Evolutionary conservation across 2,113 vertebrate genomes (phyloP).

Genomic region (Cinclus mexicanus): DNA sequence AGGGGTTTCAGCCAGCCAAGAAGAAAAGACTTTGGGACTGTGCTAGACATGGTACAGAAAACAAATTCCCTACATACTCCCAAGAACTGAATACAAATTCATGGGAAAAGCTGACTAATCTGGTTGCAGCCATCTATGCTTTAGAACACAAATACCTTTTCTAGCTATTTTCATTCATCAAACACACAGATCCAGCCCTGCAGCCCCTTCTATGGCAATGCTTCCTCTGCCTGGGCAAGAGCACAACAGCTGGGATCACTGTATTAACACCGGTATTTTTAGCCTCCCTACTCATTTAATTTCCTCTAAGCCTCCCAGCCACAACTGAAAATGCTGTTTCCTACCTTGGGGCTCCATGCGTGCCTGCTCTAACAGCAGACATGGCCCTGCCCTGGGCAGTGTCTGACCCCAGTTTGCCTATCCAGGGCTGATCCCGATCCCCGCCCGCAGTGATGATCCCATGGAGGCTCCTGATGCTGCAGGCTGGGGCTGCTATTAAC

Average conservation of each 20-base stretch:
- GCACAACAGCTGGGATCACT: not conserved
- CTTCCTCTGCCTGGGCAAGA: not conserved
- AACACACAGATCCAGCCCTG: not conserved
- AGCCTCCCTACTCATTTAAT: not conserved
- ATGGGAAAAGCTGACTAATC: not conserved
- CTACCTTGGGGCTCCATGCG: not conserved
- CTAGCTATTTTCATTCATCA: constrained; percentile 31
- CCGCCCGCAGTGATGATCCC: not conserved
- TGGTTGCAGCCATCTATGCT: not conserved
- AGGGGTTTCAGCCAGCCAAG: not conserved
- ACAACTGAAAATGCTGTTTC: not conserved
- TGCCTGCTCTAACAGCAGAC: not conserved
- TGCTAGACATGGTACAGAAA: not conserved
- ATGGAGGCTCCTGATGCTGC: fast-evolving
- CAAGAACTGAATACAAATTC: not conserved
- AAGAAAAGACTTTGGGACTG: not conserved
- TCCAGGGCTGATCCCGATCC: not conserved
- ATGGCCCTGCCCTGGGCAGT: not conserved
- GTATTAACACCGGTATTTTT: not conserved
- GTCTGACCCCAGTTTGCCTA: not conserved
- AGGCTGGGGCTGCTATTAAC: not conserved
- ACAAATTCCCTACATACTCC: not conserved
- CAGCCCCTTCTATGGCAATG: constrained; percentile 37
- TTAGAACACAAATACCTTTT: not conserved
- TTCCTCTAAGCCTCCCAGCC: not conserved